A percentile compares a stretch with the other conserved stretches of the same genome.
phyloP scores from a whole-genome alignment of 2,888 invertebrate genomes.

The Strigamia transsilvanica region DNA sequence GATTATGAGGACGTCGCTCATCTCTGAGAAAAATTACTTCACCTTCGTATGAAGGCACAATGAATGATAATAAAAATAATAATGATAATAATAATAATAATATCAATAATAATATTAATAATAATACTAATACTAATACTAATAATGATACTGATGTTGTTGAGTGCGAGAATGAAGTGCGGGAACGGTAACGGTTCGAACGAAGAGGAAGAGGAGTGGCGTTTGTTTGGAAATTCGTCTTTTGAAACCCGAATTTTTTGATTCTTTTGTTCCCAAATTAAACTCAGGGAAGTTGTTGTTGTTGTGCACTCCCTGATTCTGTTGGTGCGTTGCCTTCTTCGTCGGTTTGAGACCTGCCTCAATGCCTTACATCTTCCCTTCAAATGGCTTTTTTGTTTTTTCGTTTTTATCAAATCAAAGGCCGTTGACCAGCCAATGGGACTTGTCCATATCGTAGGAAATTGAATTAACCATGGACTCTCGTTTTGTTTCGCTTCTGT shows the following conservation, averaged over 20 bases:
- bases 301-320: constrained; percentile 12
- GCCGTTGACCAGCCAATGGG: constrained; percentile 28
- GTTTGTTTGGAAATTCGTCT: background rate
- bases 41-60: background rate
- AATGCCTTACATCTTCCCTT: constrained; percentile 54
- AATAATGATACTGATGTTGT: too few species aligned
- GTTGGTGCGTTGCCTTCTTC: constrained; percentile 30
- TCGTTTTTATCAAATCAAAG: background rate
- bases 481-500: constrained; percentile 18
- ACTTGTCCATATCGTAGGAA: constrained; percentile 24
- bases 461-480: background rate
- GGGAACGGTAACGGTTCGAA: background rate
- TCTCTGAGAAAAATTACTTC: background rate
- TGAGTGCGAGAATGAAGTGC: too few species aligned
- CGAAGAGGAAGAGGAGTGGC: background rate
- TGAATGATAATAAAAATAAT: too few species aligned
- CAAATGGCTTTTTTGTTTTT: background rate
- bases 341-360: constrained; percentile 50
- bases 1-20: constrained; percentile 34
- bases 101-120: too few species aligned
- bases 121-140: background rate
- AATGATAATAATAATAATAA: too few species aligned
- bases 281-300: constrained; percentile 17
- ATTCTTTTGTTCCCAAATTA: constrained; percentile 1
- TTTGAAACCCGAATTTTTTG: background rate